These are phyloP conservation scores for Laupala kohalensis DNA, from an alignment of 1,140 invertebrate genomes.

Conservation along the genomic window DNA sequence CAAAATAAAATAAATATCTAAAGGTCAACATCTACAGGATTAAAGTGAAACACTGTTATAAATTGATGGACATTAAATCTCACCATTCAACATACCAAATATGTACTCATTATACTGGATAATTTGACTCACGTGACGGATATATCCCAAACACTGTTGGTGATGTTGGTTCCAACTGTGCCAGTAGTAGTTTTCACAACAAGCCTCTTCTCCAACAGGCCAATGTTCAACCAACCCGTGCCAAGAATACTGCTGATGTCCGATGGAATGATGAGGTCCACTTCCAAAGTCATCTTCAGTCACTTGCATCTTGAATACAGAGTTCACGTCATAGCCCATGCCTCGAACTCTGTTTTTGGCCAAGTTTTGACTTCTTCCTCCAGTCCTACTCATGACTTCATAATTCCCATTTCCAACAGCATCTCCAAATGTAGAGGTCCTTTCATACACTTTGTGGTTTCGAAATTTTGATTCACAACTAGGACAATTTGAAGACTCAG, in stretches of 20 bases:
- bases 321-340: neutral
- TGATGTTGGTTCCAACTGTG: neutral
- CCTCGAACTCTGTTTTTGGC: no score
- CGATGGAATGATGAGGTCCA: neutral
- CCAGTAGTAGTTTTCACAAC: neutral
- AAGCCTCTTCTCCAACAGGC: neutral
- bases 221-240: neutral
- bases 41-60: no score
- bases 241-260: neutral
- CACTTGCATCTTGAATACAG: neutral
- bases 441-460: no score
- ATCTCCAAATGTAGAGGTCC: no score
- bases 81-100: neutral
- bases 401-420: no score
- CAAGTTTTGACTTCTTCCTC: no score
- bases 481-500: no score
- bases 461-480: no score
- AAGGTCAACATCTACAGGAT: no score
- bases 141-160: neutral
- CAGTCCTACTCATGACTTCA: no score
- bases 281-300: neutral
- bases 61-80: neutral
- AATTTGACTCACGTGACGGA: slow-evolving; percentile 1
- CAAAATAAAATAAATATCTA: no score
- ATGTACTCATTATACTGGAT: slow-evolving; percentile 6